These are phyloP conservation scores for Falco naumanni DNA, from an alignment of 2,797 vertebrate species.

Conservation along the genomic window DNA sequence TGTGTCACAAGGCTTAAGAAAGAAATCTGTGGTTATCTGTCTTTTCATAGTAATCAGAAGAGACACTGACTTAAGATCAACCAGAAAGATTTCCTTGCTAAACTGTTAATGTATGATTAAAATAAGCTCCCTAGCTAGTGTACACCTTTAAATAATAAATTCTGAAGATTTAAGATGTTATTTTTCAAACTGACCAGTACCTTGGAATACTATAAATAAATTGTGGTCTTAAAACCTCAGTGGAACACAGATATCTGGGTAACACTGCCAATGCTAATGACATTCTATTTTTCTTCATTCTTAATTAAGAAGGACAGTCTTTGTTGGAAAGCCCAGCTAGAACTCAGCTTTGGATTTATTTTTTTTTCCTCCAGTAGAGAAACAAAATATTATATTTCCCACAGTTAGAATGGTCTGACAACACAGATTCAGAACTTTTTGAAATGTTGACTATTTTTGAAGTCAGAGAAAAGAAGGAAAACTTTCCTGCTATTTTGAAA, in stretches of 20 bases:
- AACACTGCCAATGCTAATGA: not conserved
- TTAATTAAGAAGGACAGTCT: not conserved
- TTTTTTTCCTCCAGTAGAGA: not conserved
- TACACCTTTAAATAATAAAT: not conserved
- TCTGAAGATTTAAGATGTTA: not conserved
- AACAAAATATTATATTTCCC: not conserved
- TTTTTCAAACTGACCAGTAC: not conserved
- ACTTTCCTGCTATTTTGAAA: not conserved
- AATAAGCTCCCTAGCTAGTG: not conserved
- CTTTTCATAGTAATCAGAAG: not conserved
- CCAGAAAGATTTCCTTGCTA: not conserved
- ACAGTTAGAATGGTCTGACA: not conserved
- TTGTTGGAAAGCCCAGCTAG: not conserved
- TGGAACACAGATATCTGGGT: not conserved
- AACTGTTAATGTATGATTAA: not conserved
- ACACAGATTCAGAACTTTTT: not conserved
- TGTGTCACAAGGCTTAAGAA: not conserved
- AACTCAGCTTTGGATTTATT: not conserved
- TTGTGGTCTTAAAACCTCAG: not conserved
- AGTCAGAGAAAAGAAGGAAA: not conserved
- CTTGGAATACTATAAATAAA: not conserved
- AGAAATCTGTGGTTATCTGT: not conserved
- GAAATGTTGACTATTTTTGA: not conserved
- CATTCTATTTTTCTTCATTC: not conserved
- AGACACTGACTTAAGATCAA: not conserved